Evolutionary conservation across 2,113 vertebrate species (phyloP).

Genomic region (Tetrax tetrax): DNA sequence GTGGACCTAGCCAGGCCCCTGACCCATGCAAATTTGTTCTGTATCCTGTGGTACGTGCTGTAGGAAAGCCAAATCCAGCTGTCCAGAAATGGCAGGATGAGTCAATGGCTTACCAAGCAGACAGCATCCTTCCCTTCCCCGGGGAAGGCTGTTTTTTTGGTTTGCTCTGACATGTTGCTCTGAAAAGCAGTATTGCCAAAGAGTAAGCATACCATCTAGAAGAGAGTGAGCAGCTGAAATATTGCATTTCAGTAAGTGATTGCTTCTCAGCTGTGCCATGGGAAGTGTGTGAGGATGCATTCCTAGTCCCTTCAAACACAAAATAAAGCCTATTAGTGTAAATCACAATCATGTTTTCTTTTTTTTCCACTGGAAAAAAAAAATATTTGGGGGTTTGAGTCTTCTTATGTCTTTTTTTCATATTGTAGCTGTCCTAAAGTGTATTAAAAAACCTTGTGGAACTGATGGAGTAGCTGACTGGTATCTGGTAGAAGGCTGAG

Average conservation of each 20-base stretch:
- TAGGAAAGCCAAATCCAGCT: conserved; percentile 1
- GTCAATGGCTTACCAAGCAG: not conserved
- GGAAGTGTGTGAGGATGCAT: not conserved
- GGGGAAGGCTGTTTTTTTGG: not conserved
- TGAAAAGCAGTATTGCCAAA: not conserved
- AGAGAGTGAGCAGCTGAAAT: not conserved
- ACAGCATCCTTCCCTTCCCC: not conserved
- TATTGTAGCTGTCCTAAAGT: not conserved
- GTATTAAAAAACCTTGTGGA: not conserved
- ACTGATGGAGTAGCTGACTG: not conserved
- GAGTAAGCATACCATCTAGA: not conserved
- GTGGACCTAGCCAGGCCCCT: not conserved
- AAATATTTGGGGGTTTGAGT: not conserved
- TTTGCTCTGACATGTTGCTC: not conserved
- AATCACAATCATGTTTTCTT: not conserved
- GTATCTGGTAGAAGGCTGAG: not conserved
- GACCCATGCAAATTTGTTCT: not conserved
- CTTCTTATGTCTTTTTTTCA: not conserved
- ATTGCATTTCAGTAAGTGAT: not conserved
- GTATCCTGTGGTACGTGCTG: not conserved
- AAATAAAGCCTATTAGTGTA: not conserved
- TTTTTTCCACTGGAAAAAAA: not conserved
- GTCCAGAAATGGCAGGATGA: not conserved
- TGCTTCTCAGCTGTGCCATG: not conserved
- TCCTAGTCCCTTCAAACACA: not conserved